Evolutionary conservation across 2,113 vertebrate species (phyloP).

Genomic region (Bufo gargarizans): DNA sequence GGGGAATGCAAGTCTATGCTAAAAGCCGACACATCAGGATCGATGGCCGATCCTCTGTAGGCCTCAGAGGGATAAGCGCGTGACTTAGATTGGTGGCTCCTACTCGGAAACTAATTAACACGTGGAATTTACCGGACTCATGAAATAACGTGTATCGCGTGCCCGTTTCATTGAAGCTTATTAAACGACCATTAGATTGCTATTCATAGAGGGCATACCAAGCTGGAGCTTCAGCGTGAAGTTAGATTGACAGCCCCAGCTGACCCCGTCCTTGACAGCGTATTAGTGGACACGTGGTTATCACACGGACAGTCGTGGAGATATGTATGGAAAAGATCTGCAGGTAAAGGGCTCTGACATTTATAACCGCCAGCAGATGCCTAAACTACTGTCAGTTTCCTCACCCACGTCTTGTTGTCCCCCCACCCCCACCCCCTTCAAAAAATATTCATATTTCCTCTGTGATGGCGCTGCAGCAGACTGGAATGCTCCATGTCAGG

Average conservation of each 20-base stretch:
- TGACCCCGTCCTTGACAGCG: slow-evolving; percentile 40
- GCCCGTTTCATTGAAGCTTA: slow-evolving; percentile 25
- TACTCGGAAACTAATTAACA: slow-evolving; percentile 21
- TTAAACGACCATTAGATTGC: slow-evolving; percentile 4
- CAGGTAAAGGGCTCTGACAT: neutral
- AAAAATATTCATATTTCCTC: no score
- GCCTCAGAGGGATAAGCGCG: slow-evolving; percentile 10
- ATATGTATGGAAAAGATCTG: neutral
- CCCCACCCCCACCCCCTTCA: no score
- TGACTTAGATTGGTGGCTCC: neutral
- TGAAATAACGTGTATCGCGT: slow-evolving; percentile 39
- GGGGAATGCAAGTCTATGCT: no score
- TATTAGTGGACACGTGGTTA: slow-evolving; percentile 21
- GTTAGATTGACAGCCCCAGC: slow-evolving; percentile 51
- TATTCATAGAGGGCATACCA: slow-evolving; percentile 31
- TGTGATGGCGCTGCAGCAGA: no score
- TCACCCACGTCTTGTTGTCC: no score
- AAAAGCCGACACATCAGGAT: no score
- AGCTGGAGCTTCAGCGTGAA: slow-evolving; percentile 3
- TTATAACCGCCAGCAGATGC: neutral
- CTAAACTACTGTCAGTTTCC: neutral
- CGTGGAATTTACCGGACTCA: slow-evolving; percentile 11
- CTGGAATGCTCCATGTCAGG: no score
- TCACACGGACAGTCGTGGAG: neutral
- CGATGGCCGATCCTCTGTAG: neutral